Conservation (phyloP, 2,113 vertebrate species). For the Chionodraco myersi region DNA sequence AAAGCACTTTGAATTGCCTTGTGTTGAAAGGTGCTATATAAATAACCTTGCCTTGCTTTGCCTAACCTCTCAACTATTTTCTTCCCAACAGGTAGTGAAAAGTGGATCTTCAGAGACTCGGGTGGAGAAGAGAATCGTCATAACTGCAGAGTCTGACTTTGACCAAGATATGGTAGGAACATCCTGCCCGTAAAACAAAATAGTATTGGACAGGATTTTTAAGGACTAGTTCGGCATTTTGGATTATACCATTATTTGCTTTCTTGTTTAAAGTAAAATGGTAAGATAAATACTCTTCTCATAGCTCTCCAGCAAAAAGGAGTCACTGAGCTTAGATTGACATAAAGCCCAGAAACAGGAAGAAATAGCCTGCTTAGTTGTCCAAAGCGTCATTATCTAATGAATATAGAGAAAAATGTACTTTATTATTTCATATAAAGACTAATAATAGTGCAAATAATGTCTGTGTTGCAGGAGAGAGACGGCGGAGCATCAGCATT, state of each 20-base stretch:
- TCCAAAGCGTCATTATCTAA: background rate
- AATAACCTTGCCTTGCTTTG: too few species aligned
- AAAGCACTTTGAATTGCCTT: too few species aligned
- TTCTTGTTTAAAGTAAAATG: background rate
- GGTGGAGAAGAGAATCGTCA: conserved; percentile 96
- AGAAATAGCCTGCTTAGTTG: background rate
- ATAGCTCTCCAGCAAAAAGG: background rate
- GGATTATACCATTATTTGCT: background rate
- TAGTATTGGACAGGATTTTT: background rate
- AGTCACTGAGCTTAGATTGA: background rate
- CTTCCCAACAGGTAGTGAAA: conserved; percentile 88
- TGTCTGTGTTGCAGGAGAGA: conserved; percentile 71
- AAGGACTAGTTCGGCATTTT: background rate
- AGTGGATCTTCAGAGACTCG: conserved; percentile 92
- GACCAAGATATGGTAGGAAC: conserved; percentile 90
- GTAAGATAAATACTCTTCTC: background rate
- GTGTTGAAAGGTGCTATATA: too few species aligned
- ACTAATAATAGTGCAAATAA: conserved; percentile 12
- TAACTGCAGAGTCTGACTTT: conserved; percentile 90
- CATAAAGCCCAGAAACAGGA: background rate
- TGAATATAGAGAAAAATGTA: background rate
- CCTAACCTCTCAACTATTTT: background rate
- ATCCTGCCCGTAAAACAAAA: background rate
- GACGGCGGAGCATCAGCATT: conserved; percentile 72
- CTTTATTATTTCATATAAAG: background rate